Conservation (phyloP, 2,888 invertebrate genomes). For the Aspidiotus destructor region DNA sequence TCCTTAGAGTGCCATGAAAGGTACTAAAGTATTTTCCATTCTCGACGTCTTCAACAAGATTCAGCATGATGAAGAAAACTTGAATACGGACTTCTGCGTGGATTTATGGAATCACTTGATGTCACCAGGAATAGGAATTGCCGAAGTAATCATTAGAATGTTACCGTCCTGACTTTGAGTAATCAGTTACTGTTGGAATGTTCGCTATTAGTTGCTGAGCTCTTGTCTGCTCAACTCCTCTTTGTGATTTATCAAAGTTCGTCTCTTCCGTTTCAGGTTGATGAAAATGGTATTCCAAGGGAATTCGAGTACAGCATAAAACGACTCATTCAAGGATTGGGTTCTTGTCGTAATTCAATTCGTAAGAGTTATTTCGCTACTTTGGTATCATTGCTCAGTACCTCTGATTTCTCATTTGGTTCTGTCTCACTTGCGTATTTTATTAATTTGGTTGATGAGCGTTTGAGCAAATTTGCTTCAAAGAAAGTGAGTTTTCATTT, state of each 20-base stretch:
- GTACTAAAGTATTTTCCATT: too few species aligned
- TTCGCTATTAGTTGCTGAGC: background rate
- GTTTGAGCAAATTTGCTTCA: constrained; percentile 34
- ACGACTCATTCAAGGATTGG: constrained; percentile 61
- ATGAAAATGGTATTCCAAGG: constrained; percentile 41
- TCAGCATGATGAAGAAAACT: constrained; percentile 23
- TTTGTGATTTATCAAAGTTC: background rate
- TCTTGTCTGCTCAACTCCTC: background rate
- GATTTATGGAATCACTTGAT: constrained; percentile 33
- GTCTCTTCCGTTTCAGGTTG: constrained; percentile 43
- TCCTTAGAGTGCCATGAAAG: too few species aligned
- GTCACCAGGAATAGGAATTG: background rate
- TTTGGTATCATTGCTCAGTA: constrained; percentile 22
- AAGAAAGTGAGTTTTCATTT: constrained; percentile 30
- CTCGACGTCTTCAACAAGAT: constrained; percentile 34
- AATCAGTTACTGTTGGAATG: background rate
- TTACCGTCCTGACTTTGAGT: background rate
- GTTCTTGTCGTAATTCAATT: constrained; percentile 47
- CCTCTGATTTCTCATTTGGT: constrained; percentile 10
- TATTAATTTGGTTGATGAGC: constrained; percentile 33
- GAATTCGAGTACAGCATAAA: constrained; percentile 58
- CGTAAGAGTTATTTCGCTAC: constrained; percentile 33
- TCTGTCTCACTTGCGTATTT: constrained; percentile 24
- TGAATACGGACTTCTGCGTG: constrained; percentile 33
- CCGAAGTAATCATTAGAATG: background rate